Base-by-base conservation (phyloP, 2,797 vertebrate genomes). In the Sorex maritimensis region DNA sequence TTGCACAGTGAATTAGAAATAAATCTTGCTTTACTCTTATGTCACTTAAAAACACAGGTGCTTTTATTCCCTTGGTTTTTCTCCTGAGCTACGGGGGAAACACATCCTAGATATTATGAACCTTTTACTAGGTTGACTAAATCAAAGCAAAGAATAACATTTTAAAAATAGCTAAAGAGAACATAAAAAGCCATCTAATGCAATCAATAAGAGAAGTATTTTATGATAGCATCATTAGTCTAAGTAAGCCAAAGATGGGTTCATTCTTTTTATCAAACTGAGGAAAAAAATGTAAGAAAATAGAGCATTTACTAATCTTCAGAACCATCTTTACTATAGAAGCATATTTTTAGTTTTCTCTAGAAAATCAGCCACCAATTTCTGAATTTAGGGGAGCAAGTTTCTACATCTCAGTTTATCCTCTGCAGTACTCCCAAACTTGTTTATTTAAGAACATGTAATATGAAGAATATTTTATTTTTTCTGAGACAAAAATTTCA, bases 121-220 rank as follows among this genome's bases (percentile, higher is more conserved):
- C 21, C 28, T 55, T 1, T 34, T 86, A 0, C 10, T 77, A 52
- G 17, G 13, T 58, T 93, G 38, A 75, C 41, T 86, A 78, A 95
- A 94, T 46, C n/a, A 91, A 90, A 90, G 65, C n/a, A 81, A 49
- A 9, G 73, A 86, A 86, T 68, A 24, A 81, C 88, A 41, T 34
- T 24, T 83, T 24, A 72, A 69, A 86, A 74, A 69, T 44, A 49
- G 65, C 34, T 58, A 52, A 86, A 46, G 69, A 73, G 21, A 38
- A 52, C 17, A 68, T 67, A 44, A 77, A 69, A 71, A 88, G 28
- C n/a, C 41, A 23, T 26, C 17, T 65, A 41, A 83, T 11, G 28
- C 61, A 26, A 69, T 41, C 68, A 73, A 79, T 79, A 61, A n/a
- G 28, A 72, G 87, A 24, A 55, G 21, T 17, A 52, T 4, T 23